Percentiles rank a stretch among this genome's conserved stretches.
These are phyloP conservation scores for Trichonephila inaurata DNA, from an alignment of 1,140 invertebrate species.

Conservation along the genomic window DNA sequence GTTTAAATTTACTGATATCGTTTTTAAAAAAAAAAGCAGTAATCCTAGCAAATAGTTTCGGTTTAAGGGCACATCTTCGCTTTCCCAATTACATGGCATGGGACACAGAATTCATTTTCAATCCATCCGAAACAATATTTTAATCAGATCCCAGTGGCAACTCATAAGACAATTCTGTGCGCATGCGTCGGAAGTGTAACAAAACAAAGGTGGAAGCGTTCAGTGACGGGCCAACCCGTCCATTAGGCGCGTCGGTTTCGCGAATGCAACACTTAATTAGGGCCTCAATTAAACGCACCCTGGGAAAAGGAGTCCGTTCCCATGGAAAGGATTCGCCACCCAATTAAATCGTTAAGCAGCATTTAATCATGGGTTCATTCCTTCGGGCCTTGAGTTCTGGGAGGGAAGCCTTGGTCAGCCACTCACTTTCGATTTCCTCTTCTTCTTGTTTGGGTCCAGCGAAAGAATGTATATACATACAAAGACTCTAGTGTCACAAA, in stretches of 20 bases:
- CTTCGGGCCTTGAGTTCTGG: background rate
- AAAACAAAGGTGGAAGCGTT: background rate
- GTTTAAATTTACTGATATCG: no score
- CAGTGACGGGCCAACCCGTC: slow-evolving; percentile 31
- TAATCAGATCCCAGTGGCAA: no score
- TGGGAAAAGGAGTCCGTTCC: slow-evolving; percentile 33
- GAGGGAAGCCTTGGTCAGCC: background rate
- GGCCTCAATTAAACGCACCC: background rate
- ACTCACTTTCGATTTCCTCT: background rate
- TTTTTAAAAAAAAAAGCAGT: no score
- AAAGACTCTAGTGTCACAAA: no score
- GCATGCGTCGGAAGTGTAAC: background rate
- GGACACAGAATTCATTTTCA: no score
- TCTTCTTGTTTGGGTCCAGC: background rate
- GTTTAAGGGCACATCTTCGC: no score
- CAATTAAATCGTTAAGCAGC: slow-evolving; percentile 14
- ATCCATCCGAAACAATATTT: no score
- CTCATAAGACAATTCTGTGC: no score
- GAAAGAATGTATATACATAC: no score
- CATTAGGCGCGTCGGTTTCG: slow-evolving; percentile 37
- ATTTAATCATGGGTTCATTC: slow-evolving; percentile 19
- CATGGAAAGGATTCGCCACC: slow-evolving; percentile 2
- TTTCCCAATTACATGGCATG: no score
- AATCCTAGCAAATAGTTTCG: no score
- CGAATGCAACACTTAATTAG: slow-evolving; percentile 46